Evolutionary conservation across 2,888 invertebrate species (phyloP).

Genomic region (Drepana falcataria): DNA sequence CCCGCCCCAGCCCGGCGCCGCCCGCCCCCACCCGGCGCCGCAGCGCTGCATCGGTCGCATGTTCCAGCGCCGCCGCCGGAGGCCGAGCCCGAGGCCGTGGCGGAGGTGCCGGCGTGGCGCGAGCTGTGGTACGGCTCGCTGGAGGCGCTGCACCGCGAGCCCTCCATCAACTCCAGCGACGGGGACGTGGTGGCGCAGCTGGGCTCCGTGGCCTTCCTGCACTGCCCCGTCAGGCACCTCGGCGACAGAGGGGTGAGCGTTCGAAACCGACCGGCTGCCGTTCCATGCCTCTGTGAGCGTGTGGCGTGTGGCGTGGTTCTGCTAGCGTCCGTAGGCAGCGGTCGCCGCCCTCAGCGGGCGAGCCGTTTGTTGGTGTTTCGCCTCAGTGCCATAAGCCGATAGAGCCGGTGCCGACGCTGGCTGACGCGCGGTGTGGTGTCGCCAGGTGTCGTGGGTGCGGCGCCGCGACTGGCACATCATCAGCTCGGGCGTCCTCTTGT

Average conservation of each 20-base stretch:
- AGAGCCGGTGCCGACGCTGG: no score
- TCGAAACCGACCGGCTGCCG: no score
- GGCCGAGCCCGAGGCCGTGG: constrained; percentile 32
- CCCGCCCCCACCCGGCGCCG: constrained; percentile 8
- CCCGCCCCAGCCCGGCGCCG: neutral
- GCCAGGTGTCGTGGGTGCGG: constrained; percentile 94
- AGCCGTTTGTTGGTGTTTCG: no score
- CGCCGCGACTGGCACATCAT: constrained; percentile 96
- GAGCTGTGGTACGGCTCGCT: constrained; percentile 80
- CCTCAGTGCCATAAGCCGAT: no score
- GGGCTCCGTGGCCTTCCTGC: constrained; percentile 87
- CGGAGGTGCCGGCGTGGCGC: constrained; percentile 78
- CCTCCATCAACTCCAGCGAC: constrained; percentile 84
- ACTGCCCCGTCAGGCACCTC: constrained; percentile 87
- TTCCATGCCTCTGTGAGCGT: no score
- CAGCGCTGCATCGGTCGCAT: constrained; percentile 11
- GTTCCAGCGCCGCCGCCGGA: constrained; percentile 11
- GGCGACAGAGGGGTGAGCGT: constrained; percentile 82
- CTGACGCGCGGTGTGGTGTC: constrained; percentile 2
- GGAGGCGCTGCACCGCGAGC: constrained; percentile 62
- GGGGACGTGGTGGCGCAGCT: constrained; percentile 87
- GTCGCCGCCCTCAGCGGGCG: no score
- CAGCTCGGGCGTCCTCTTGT: constrained; percentile 92
- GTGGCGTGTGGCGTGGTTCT: no score
- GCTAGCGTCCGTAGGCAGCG: no score